Evolutionary conservation across 2,113 vertebrate species (phyloP).

Genomic region (Dipodomys stephensi): DNA sequence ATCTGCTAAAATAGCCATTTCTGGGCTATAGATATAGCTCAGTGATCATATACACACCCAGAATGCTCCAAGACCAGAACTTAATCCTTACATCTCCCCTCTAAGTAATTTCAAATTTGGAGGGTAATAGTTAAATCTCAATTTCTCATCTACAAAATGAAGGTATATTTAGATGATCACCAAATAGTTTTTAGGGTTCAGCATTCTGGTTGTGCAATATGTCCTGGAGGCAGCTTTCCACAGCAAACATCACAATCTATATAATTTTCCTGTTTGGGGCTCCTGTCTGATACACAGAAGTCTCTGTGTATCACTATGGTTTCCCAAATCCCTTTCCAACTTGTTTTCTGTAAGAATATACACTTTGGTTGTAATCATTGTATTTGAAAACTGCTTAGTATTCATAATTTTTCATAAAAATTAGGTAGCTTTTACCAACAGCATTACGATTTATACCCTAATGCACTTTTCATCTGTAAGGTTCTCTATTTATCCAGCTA

Average conservation of each 20-base stretch:
- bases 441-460: not conserved
- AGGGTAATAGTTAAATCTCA: conserved; percentile 7
- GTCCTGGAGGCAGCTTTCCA: not conserved
- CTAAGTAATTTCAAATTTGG: not conserved
- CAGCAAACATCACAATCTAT: not conserved
- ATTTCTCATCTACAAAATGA: conserved; percentile 40
- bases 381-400: conserved; percentile 36
- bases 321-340: not conserved
- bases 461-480: conserved; percentile 2
- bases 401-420: conserved; percentile 16
- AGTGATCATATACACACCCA: too few relatives aligned
- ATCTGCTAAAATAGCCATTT: not conserved
- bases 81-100: too few relatives aligned
- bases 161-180: not conserved
- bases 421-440: not conserved
- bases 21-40: too few relatives aligned
- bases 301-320: not conserved
- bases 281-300: not conserved
- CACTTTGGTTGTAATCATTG: not conserved
- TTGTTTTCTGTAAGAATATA: not conserved
- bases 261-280: not conserved
- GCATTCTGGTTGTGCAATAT: conserved; percentile 4
- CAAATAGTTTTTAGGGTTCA: not conserved
- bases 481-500: not conserved
- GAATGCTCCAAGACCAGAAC: too few relatives aligned